Evolutionary conservation across 2,888 invertebrate genomes (phyloP), one percentile per base, ranked within the genome.

Genomic region (Acronicta aceris): DNA sequence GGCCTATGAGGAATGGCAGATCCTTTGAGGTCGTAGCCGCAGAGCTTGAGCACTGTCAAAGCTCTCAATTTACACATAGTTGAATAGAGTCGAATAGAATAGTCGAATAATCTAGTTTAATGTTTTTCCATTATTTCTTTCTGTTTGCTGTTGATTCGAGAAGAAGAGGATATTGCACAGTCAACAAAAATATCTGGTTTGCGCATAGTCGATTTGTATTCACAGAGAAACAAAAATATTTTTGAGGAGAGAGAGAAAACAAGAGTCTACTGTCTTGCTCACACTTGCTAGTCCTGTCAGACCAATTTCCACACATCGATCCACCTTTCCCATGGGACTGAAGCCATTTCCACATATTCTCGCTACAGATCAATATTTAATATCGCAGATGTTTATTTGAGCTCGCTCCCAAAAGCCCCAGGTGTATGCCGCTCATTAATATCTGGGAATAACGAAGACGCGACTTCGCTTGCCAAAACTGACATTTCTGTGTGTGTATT

Each of bases 291-390:
- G 42, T 16, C 33, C 9, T 17, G 17, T 9, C 41, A 52, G 16
- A 49, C 21, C 16, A 41, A 62, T 8, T 21, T 50, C 16, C 46
- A 50, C 49, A 47, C 36, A 59, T 56, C 65, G 53, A 59, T 54
- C 9, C 49, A 21, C 5, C 12, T 15, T 53, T 45, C 66, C 43
- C 58, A 21, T 53, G 62, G 67, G 55, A 71, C 27, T 48, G 47
- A 7, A 30, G 15, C 61, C 58, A 56, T 75, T 72, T 65, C 59
- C 60, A 72, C 54, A 69, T 67, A 59, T 55, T 63, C 54, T 63
- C 59, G 56, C 58, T 46, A 15, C 45, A 42, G 54, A 73, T 75
- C 70, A 75, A 75, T 75, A 75, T 75, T 75, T 75, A 75, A 75
- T 75, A 70, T 59, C 47, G n/a, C 49, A 59, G 65, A 75, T 70